phyloP scores from a whole-genome alignment of 1,140 invertebrate genomes.

The Bombus pyrosoma region DNA sequence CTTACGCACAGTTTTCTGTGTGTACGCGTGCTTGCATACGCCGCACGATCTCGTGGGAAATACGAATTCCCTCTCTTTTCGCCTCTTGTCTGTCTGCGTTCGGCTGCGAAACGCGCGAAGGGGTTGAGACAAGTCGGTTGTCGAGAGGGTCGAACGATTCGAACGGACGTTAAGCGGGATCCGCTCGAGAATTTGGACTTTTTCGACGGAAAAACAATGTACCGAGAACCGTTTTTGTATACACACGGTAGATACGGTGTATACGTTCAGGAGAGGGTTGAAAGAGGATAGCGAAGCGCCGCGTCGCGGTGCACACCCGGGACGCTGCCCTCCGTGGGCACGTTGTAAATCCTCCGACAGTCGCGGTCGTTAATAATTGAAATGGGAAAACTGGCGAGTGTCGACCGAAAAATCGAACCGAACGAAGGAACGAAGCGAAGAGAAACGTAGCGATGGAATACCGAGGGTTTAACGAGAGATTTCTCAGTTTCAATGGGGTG shows the following conservation, averaged over 20 bases:
- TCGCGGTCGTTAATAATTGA: conserved; percentile 46
- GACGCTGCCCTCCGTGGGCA: background rate
- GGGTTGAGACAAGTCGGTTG: background rate
- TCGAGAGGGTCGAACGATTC: conserved; percentile 14
- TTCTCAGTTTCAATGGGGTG: background rate
- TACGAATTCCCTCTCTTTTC: background rate
- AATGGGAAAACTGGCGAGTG: conserved; percentile 13
- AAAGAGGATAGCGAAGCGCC: background rate
- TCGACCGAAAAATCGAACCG: background rate
- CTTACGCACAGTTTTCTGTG: conserved; percentile 9
- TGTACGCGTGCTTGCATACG: background rate
- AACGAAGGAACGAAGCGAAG: background rate
- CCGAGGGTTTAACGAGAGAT: background rate
- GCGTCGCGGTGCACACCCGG: background rate
- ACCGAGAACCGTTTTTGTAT: too few relatives aligned
- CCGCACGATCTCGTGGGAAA: conserved; percentile 45
- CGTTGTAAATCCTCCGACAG: conserved; percentile 18
- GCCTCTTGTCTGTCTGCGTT: background rate
- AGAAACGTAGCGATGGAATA: background rate
- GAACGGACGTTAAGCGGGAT: conserved; percentile 24
- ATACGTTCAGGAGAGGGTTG: background rate
- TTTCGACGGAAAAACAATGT: conserved; percentile 31
- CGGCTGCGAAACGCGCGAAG: background rate
- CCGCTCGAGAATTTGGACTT: conserved; percentile 37
- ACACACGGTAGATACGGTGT: background rate